Base-by-base conservation (phyloP, 2,797 vertebrate species). In the Sparus aurata region DNA sequence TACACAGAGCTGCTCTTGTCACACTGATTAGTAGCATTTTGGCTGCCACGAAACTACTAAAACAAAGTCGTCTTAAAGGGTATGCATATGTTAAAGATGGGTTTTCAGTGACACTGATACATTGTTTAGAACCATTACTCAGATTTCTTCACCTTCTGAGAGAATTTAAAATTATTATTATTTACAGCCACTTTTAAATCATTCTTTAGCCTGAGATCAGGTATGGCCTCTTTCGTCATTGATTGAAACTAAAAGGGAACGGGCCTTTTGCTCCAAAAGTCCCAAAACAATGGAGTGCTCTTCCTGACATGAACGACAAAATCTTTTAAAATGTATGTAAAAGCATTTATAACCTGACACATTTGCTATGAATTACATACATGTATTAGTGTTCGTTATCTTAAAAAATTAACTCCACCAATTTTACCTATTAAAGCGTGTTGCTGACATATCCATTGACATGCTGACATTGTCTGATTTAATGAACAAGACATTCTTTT, bases 1-100 rank as follows among this genome's bases (percentile, higher is more conserved):
- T 20, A 6, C 6, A 46, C 23, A 54, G 5, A 38, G 9, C 41
- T 54, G n/a, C 15, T 72, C n/a, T 46, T 67, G 13, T 82, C 64
- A 60, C n/a, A 25, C 22, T 78, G 20, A 43, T 69, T 75, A 73
- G 23, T 18, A 55, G 16, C 45, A 38, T 38, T 61, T 61, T 18
- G 7, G 16, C 12, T 50, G n/a, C 20, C 18, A 17, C 46, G 16
- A 8, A 73, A 20, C 16, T n/a, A 4, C 46, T 4, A 64, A 73
- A 46, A 43, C n/a, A 23, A 43, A 13, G 54, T 41, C 46, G 6
- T 38, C 41, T 20, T 27, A 20, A 18, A 53, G 0, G 47, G 1
- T 41, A 0, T 46, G 62, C 27, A 54, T 60, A 34, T 58, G 54
- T 43, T 57, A 23, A 58, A 38, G 57, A 57, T 17, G 25, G 23